phyloP scores from a whole-genome alignment of 2,797 vertebrate species.

The Todus mexicanus region DNA sequence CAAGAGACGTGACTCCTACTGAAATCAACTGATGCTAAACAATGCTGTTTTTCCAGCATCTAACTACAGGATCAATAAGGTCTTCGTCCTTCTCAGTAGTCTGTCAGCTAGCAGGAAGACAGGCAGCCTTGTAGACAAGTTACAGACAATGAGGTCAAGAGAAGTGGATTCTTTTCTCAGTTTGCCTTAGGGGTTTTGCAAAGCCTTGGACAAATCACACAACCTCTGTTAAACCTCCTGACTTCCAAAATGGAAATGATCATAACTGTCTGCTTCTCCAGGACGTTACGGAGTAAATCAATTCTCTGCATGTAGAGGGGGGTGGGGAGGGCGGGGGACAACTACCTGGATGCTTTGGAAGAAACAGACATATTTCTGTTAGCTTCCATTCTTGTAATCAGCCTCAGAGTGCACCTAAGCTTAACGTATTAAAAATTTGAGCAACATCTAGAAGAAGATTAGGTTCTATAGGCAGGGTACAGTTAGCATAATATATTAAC shows the following conservation, averaged over 20 bases:
- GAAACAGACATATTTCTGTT: neutral
- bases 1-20: neutral
- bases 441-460: neutral
- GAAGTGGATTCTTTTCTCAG: conserved; percentile 1
- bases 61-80: conserved; percentile 7
- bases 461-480: neutral
- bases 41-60: neutral
- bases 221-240: neutral
- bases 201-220: conserved; percentile 45
- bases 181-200: conserved; percentile 40
- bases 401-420: neutral
- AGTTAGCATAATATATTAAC: neutral
- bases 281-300: neutral
- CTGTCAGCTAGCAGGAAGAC: conserved; percentile 21
- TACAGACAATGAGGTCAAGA: conserved; percentile 6
- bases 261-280: neutral
- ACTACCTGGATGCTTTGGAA: neutral
- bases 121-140: conserved; percentile 13
- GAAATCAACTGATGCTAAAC: neutral
- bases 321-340: neutral
- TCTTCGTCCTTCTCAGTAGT: neutral
- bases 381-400: neutral
- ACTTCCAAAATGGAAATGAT: conserved; percentile 24
- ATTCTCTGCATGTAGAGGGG: neutral
- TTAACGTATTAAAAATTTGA: neutral